These are phyloP conservation scores for Amphiprion percula DNA, from an alignment of 2,113 vertebrate species.

Conservation along the genomic window DNA sequence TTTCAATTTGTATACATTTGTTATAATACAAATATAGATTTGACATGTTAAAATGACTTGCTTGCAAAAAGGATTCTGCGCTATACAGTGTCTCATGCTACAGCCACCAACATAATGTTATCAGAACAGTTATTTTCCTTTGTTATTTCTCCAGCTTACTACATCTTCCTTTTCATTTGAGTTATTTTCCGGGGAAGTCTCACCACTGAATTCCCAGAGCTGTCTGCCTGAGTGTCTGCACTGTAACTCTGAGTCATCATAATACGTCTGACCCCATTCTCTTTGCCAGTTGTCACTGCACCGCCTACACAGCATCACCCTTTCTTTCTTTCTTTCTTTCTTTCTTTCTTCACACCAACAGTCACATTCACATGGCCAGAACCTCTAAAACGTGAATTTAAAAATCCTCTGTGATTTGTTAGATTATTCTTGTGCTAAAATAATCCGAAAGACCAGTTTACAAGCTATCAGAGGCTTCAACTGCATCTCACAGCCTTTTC, in stretches of 20 bases:
- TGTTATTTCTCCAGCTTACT: slow-evolving; percentile 10
- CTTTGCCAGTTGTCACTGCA: slow-evolving; percentile 29
- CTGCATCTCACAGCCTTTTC: background rate
- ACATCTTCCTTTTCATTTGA: background rate
- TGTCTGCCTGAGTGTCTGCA: slow-evolving; percentile 30
- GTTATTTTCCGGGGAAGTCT: slow-evolving; percentile 30
- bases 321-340: background rate
- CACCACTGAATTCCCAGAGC: slow-evolving; percentile 29
- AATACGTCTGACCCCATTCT: slow-evolving; percentile 31
- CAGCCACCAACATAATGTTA: background rate
- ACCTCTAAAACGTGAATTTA: background rate
- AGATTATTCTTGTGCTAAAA: too few relatives aligned
- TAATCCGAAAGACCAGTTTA: background rate
- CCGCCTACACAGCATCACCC: background rate
- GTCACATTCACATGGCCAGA: background rate
- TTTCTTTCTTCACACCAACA: slow-evolving; percentile 1
- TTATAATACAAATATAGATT: too few relatives aligned
- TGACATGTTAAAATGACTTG: background rate
- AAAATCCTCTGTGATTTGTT: background rate
- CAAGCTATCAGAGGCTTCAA: background rate
- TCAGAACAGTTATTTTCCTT: background rate
- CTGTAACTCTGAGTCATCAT: slow-evolving; percentile 48
- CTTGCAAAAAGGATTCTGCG: background rate
- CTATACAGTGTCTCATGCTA: background rate
- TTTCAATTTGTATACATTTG: background rate